These are phyloP conservation scores for Cactoblastis cactorum DNA, from an alignment of 2,888 invertebrate species.

Conservation along the genomic window DNA sequence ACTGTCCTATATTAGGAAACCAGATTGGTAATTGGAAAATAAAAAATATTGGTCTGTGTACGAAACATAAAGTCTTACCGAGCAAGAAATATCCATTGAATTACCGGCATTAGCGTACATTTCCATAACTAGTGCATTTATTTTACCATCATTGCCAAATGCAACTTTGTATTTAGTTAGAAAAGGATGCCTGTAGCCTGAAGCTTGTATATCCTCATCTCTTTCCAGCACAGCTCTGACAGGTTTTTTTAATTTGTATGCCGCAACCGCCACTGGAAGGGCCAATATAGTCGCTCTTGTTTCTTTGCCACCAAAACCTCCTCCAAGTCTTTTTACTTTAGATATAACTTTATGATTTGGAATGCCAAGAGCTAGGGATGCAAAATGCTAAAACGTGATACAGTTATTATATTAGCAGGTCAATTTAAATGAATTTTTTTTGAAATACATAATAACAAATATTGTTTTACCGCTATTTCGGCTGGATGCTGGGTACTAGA, in stretches of 20 bases:
- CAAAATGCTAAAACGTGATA: conserved; percentile 71
- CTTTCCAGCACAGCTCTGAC: conserved; percentile 89
- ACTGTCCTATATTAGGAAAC: too few species aligned
- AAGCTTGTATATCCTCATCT: conserved; percentile 91
- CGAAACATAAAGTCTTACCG: conserved; percentile 54
- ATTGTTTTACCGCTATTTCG: conserved; percentile 80
- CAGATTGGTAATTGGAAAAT: too few species aligned
- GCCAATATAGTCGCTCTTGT: conserved; percentile 80
- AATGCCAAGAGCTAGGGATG: conserved; percentile 81
- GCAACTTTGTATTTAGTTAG: conserved; percentile 87
- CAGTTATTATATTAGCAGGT: too few species aligned
- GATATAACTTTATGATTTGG: conserved; percentile 83
- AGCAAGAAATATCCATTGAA: conserved; percentile 84
- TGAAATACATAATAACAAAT: neutral
- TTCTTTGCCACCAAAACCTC: conserved; percentile 95
- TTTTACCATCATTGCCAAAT: conserved; percentile 83
- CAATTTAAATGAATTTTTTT: too few species aligned
- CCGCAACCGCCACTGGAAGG: conserved; percentile 86
- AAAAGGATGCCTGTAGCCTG: conserved; percentile 90
- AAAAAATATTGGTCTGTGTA: too few species aligned
- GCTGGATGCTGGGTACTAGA: conserved; percentile 89
- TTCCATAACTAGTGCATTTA: conserved; percentile 81
- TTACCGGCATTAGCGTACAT: conserved; percentile 87
- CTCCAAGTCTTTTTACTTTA: conserved; percentile 89
- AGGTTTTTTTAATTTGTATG: conserved; percentile 84